These are phyloP conservation scores for Lineus longissimus DNA, from an alignment of 1,140 invertebrate genomes.

Conservation along the genomic window DNA sequence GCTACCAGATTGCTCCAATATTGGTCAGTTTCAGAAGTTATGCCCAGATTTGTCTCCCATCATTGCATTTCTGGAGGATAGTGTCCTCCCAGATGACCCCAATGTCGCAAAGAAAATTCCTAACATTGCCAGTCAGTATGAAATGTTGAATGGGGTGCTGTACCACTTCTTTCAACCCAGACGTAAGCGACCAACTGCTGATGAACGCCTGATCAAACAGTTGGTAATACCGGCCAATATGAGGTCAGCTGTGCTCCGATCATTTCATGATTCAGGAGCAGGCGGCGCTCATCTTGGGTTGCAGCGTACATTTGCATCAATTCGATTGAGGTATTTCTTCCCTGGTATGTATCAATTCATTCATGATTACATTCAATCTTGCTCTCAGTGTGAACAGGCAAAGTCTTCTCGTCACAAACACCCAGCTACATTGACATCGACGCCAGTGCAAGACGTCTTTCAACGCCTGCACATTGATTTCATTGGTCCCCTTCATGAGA, in stretches of 20 bases:
- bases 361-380: not conserved
- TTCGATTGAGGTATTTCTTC: not conserved
- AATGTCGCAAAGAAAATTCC: not conserved
- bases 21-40: constrained; percentile 13
- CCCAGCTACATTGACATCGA: not conserved
- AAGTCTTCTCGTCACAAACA: not conserved
- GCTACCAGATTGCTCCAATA: not conserved
- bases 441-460: not conserved
- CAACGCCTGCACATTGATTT: constrained; percentile 8
- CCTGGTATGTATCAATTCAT: constrained; percentile 10
- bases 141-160: constrained; percentile 18
- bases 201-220: constrained; percentile 3
- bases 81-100: constrained; percentile 11
- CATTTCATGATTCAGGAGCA: not conserved
- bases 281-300: not conserved
- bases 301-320: not conserved
- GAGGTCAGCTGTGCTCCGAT: not conserved
- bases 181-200: constrained; percentile 2
- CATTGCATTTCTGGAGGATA: constrained; percentile 8
- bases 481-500: not conserved
- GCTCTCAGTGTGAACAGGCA: not conserved
- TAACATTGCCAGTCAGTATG: constrained; percentile 17
- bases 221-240: not conserved
- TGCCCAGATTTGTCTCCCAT: constrained; percentile 18
- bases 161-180: constrained; percentile 24